A percentile compares a stretch with the other conserved stretches of the same genome.
These are phyloP conservation scores for Camptogramma bilineatum DNA, from an alignment of 2,888 invertebrate genomes.

Conservation along the genomic window DNA sequence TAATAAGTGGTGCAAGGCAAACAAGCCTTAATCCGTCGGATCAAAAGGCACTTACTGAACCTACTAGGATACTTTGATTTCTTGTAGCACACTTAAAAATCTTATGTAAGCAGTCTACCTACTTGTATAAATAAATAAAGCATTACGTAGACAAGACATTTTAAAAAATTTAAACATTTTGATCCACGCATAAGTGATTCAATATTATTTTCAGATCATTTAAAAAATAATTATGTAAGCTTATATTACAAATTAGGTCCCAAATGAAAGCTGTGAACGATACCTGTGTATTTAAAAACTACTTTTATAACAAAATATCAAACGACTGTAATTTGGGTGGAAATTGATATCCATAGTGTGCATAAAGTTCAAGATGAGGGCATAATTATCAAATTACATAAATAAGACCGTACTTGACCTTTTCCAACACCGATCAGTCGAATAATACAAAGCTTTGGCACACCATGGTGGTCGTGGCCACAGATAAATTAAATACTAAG, in stretches of 20 bases:
- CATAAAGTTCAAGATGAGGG: constrained; percentile 40
- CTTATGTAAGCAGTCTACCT: neutral
- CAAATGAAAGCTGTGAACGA: no score
- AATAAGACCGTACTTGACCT: constrained; percentile 40
- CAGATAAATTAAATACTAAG: no score
- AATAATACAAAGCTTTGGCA: constrained; percentile 23
- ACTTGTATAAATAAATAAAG: neutral
- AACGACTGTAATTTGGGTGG: neutral
- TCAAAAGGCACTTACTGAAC: constrained; percentile 1
- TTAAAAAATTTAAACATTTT: no score
- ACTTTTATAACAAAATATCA: neutral
- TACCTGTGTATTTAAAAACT: no score
- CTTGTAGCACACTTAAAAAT: constrained; percentile 1
- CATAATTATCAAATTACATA: constrained; percentile 51
- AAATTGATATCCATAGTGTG: constrained; percentile 3
- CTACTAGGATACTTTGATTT: constrained; percentile 4
- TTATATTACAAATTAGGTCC: no score
- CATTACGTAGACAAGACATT: no score
- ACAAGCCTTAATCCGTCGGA: constrained; percentile 20
- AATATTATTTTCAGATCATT: no score
- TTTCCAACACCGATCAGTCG: constrained; percentile 27
- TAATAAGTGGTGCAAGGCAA: constrained; percentile 37
- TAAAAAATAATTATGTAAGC: no score
- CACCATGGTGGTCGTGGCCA: neutral
- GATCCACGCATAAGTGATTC: no score